phyloP scores from a whole-genome alignment of 2,113 vertebrate species.

The Cygnus atratus region DNA sequence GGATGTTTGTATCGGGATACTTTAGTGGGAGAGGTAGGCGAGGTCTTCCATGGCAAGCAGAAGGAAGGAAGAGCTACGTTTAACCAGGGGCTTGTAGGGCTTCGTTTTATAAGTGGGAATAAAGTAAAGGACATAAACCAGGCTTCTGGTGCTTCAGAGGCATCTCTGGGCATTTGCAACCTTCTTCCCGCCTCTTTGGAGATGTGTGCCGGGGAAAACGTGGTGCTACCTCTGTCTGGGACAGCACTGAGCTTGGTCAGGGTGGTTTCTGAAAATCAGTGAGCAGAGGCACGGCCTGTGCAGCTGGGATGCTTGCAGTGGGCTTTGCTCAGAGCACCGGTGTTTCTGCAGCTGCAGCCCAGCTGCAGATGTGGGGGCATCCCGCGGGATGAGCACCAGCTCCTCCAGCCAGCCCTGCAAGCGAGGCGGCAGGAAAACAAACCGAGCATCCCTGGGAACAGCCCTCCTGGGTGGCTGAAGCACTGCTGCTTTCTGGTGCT shows the following conservation, averaged over 20 bases:
- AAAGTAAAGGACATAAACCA: conserved; percentile 31
- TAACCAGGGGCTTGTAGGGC: neutral
- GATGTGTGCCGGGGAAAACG: rapidly evolving
- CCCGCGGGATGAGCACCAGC: rapidly evolving
- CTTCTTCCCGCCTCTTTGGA: neutral
- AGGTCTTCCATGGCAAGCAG: neutral
- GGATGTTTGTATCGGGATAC: conserved; percentile 13
- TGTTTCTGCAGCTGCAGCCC: neutral
- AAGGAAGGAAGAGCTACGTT: neutral
- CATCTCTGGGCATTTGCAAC: neutral
- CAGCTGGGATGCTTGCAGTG: rapidly evolving
- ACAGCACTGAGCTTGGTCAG: rapidly evolving
- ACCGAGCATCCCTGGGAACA: neutral
- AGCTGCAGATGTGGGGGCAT: rapidly evolving
- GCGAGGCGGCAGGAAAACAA: neutral
- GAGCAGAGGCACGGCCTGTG: neutral
- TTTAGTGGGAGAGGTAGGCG: conserved; percentile 24
- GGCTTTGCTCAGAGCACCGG: rapidly evolving
- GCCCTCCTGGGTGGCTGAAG: no score
- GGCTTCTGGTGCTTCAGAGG: neutral
- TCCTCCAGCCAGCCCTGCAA: neutral
- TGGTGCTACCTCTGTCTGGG: neutral
- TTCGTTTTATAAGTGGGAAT: conserved; percentile 8
- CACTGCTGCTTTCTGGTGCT: no score
- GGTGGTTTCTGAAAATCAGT: neutral